Conservation (phyloP, 2,888 invertebrate species). For the Trachelus stipa region DNA sequence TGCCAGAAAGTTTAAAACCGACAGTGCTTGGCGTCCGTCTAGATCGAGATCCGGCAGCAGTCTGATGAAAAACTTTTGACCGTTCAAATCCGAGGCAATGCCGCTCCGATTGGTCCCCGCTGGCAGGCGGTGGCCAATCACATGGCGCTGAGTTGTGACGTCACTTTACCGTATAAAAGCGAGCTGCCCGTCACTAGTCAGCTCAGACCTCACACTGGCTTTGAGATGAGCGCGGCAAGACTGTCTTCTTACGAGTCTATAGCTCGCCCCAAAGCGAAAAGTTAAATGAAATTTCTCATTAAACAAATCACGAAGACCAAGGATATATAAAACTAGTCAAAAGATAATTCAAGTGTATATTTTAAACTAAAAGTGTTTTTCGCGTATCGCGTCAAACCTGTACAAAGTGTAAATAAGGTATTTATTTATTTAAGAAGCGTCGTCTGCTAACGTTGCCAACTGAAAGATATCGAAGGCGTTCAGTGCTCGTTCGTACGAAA, state of each 20-base stretch:
- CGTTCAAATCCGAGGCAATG: constrained; percentile 30
- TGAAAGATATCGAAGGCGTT: constrained; percentile 7
- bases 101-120: constrained; percentile 63
- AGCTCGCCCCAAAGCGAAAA: constrained; percentile 25
- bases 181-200: constrained; percentile 39
- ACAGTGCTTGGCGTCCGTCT: constrained; percentile 21
- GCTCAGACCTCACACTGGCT: constrained; percentile 56
- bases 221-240: constrained; percentile 50
- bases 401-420: constrained; percentile 36
- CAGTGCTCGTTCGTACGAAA: constrained; percentile 14
- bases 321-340: constrained; percentile 55
- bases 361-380: constrained; percentile 10
- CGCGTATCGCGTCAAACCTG: constrained; percentile 15
- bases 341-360: constrained; percentile 11
- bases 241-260: constrained; percentile 35
- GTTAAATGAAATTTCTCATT: constrained; percentile 12
- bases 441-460: constrained; percentile 8
- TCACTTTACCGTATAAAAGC: constrained; percentile 54
- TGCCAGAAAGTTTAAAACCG: background rate
- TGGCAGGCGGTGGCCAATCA: constrained; percentile 44
- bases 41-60: constrained; percentile 59
- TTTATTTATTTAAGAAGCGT: constrained; percentile 17
- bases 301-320: constrained; percentile 33
- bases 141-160: constrained; percentile 46
- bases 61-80: constrained; percentile 27